Percentiles rank a stretch among this genome's conserved stretches.
These are phyloP conservation scores for Haliclona indistincta DNA, from an alignment of 37 sponge, comb jelly and placozoan genomes.

Conservation along the genomic window DNA sequence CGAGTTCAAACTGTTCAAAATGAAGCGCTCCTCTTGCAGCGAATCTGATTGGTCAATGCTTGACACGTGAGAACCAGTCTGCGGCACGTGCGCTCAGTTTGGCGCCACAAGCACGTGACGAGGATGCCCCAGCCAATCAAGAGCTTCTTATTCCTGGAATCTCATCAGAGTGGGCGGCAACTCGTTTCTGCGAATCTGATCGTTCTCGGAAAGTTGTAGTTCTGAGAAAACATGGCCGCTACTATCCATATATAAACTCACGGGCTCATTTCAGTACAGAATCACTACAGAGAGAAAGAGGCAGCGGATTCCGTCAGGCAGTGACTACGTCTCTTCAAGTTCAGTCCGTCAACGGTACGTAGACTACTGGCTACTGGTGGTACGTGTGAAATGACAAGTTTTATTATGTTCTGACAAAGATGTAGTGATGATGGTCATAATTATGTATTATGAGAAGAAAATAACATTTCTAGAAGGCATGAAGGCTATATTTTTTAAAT, in stretches of 20 bases:
- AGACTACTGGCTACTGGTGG: too few relatives aligned
- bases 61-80: neutral
- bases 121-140: too few relatives aligned
- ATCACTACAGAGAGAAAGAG: too few relatives aligned
- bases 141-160: too few relatives aligned
- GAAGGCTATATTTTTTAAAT: neutral
- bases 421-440: too few relatives aligned
- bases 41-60: constrained; percentile 25
- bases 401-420: too few relatives aligned
- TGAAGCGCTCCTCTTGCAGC: neutral
- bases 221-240: neutral
- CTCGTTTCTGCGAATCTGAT: neutral
- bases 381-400: too few relatives aligned
- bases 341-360: too few relatives aligned
- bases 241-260: neutral
- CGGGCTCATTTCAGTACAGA: neutral
- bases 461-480: neutral
- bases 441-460: neutral
- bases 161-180: neutral
- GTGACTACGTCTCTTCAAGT: too few relatives aligned
- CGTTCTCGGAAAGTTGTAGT: neutral
- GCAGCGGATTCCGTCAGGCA: too few relatives aligned
- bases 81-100: too few relatives aligned
- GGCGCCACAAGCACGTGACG: too few relatives aligned
- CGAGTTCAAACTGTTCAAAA: neutral